Conservation (phyloP, 2,888 invertebrate species). For the Aromia moschata region DNA sequence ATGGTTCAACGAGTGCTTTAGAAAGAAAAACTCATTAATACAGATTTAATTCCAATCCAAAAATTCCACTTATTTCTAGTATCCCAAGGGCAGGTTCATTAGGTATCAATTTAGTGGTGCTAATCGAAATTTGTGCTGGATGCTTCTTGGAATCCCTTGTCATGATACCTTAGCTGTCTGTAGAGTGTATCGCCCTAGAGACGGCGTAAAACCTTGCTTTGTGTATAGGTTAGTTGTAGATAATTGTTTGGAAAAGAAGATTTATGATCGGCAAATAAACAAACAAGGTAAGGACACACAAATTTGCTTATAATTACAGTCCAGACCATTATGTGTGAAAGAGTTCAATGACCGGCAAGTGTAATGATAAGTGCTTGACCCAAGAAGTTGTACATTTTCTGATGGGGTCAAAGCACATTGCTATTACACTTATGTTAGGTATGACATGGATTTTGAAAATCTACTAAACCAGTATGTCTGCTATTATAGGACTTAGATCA, state of each 20-base stretch:
- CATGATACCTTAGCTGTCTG: conserved; percentile 98
- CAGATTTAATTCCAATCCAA: conserved; percentile 91
- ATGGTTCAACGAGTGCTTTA: conserved; percentile 93
- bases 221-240: conserved; percentile 97
- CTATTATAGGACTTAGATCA: too few species aligned
- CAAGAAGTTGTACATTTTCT: too few species aligned
- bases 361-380: too few species aligned
- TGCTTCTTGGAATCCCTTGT: conserved; percentile 99
- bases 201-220: conserved; percentile 93
- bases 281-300: conserved; percentile 94
- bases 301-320: too few species aligned
- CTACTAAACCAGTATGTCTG: too few species aligned
- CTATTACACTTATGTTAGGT: too few species aligned
- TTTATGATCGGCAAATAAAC: conserved; percentile 97
- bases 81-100: conserved; percentile 96
- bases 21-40: conserved; percentile 97
- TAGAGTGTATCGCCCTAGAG: conserved; percentile 93
- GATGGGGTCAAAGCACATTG: too few species aligned
- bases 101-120: conserved; percentile 98
- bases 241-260: conserved; percentile 96
- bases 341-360: too few species aligned
- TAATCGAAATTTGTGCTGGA: conserved; percentile 96
- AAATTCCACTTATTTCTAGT: conserved; percentile 92
- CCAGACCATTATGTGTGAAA: too few species aligned
- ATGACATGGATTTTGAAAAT: too few species aligned